Evolutionary conservation across 2,113 vertebrate species (phyloP).

Genomic region (Malurus alboscapulatus): DNA sequence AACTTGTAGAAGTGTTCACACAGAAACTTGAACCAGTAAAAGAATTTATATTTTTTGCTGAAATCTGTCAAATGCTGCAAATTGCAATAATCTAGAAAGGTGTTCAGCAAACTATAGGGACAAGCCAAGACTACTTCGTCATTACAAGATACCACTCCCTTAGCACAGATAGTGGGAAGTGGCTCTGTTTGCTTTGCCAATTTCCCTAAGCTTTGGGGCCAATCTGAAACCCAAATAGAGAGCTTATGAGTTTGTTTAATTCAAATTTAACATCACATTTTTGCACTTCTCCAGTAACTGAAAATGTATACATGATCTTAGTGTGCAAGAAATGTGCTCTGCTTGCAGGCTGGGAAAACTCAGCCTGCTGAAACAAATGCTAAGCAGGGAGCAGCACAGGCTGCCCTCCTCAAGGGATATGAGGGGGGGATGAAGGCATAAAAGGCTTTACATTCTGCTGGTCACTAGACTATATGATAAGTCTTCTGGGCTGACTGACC

Average conservation of each 20-base stretch:
- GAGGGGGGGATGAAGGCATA: neutral
- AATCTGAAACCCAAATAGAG: conserved; percentile 14
- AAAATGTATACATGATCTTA: neutral
- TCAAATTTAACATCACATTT: neutral
- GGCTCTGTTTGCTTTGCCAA: neutral
- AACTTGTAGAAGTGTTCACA: neutral
- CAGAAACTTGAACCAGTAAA: neutral
- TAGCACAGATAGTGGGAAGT: neutral
- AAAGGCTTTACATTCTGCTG: neutral
- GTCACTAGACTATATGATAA: neutral
- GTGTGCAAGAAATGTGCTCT: neutral
- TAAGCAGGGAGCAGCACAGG: neutral
- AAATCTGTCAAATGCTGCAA: conserved; percentile 1
- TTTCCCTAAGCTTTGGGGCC: neutral
- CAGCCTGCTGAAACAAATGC: neutral
- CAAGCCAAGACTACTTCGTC: neutral
- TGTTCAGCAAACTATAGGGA: neutral
- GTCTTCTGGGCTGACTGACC: neutral
- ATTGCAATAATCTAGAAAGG: conserved; percentile 18
- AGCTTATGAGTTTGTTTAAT: neutral
- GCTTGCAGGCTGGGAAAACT: neutral
- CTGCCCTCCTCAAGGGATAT: no score
- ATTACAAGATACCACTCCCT: neutral
- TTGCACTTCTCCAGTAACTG: neutral
- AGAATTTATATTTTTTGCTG: neutral